phyloP scores from a whole-genome alignment of 2,888 invertebrate species.

The Sminthurides aquaticus region DNA sequence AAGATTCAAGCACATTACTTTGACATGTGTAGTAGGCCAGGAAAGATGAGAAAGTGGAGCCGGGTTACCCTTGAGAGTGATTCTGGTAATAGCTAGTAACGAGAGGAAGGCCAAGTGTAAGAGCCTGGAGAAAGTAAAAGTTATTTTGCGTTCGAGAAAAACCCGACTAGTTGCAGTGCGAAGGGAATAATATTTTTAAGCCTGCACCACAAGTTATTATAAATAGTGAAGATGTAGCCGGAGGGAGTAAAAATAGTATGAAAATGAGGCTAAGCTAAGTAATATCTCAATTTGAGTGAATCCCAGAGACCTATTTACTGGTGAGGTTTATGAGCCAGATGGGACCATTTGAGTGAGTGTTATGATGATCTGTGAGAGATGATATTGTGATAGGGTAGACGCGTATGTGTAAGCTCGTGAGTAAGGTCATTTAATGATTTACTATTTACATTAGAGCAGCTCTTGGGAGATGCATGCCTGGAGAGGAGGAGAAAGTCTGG shows the following conservation, averaged over 20 bases:
- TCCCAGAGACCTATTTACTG: conserved; percentile 17
- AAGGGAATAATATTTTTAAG: too few species aligned
- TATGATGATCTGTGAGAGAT: conserved; percentile 19
- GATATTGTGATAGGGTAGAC: background rate
- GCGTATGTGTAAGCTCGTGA: background rate
- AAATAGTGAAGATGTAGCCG: too few species aligned
- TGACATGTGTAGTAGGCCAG: too few species aligned
- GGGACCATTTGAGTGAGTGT: conserved; percentile 13
- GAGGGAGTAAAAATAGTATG: conserved; percentile 3
- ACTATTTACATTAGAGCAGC: background rate
- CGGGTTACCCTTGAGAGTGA: too few species aligned
- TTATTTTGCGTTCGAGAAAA: too few species aligned
- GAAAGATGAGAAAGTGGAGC: too few species aligned
- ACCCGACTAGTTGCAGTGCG: too few species aligned
- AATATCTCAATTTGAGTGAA: conserved; percentile 22
- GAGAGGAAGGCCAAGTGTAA: too few species aligned
- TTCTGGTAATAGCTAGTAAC: too few species aligned
- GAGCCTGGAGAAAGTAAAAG: too few species aligned
- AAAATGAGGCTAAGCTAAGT: conserved; percentile 15
- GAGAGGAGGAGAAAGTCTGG: background rate
- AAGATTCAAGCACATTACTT: too few species aligned
- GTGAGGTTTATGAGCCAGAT: conserved; percentile 21
- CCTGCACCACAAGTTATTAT: too few species aligned
- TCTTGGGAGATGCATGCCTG: background rate
- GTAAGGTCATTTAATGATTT: background rate